These are phyloP conservation scores for Lethenteron camtschaticum DNA, from an alignment of 2,113 vertebrate species.

Conservation along the genomic window DNA sequence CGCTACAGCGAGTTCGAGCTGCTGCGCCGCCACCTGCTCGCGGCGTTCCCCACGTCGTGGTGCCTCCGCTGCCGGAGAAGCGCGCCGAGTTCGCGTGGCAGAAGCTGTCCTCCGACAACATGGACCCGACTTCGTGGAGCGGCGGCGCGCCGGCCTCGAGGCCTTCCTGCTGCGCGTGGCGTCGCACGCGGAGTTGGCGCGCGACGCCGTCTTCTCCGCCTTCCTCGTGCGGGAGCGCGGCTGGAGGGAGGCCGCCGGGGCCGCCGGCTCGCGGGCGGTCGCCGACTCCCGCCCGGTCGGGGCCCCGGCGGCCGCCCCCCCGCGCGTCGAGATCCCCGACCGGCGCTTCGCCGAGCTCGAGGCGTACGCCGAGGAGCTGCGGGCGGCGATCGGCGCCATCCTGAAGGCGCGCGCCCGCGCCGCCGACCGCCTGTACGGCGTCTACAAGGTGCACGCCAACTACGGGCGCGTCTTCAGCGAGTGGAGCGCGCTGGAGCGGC, in stretches of 20 bases:
- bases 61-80: slow-evolving; percentile 77
- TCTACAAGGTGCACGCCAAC: slow-evolving; percentile 92
- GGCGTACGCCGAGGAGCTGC: not conserved
- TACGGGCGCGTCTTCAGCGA: slow-evolving; percentile 86
- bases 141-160: slow-evolving; percentile 71
- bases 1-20: slow-evolving; percentile 89
- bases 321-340: not conserved
- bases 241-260: slow-evolving; percentile 75
- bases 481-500: slow-evolving; percentile 73
- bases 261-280: no score
- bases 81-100: slow-evolving; percentile 98
- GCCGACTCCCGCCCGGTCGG: no score
- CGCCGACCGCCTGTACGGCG: slow-evolving; percentile 74
- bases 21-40: slow-evolving; percentile 54
- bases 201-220: slow-evolving; percentile 55
- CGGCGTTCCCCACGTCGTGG: slow-evolving; percentile 57
- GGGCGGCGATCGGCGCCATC: not conserved
- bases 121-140: slow-evolving; percentile 92
- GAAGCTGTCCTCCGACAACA: slow-evolving; percentile 83
- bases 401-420: slow-evolving; percentile 23
- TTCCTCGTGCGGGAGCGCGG: slow-evolving; percentile 67
- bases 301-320: no score
- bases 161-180: slow-evolving; percentile 76
- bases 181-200: slow-evolving; percentile 55
- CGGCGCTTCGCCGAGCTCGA: slow-evolving; percentile 1